phyloP scores from a whole-genome alignment of 1,140 invertebrate genomes.

The Drosophila bocki region DNA sequence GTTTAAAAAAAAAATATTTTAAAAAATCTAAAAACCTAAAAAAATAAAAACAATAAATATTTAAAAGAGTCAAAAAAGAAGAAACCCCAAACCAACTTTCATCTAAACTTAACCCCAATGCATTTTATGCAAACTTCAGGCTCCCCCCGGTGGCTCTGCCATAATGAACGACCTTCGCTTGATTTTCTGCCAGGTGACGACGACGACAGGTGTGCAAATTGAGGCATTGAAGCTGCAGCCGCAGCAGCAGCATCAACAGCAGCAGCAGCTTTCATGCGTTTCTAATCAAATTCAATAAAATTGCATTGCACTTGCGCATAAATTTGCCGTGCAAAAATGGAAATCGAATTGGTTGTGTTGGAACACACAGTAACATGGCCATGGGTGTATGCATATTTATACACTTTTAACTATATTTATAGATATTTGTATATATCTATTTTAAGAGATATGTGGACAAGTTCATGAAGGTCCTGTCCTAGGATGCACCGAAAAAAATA shows the following conservation, averaged over 20 bases:
- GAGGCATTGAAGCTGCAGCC: slow-evolving; percentile 10
- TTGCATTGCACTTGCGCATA: slow-evolving; percentile 51
- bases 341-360: slow-evolving; percentile 38
- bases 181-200: slow-evolving; percentile 19
- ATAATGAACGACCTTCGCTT: slow-evolving; percentile 38
- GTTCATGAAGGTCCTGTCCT: slow-evolving; percentile 23
- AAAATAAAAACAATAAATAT: not conserved
- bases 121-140: slow-evolving; percentile 6
- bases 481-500: not conserved
- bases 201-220: slow-evolving; percentile 27
- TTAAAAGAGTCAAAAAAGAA: not conserved
- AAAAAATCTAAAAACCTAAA: accelerated
- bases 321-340: slow-evolving; percentile 42
- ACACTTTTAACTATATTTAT: not conserved
- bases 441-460: not conserved
- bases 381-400: slow-evolving; percentile 40
- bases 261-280: slow-evolving; percentile 40
- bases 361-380: slow-evolving; percentile 16
- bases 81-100: not conserved
- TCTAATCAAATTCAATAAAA: slow-evolving; percentile 56
- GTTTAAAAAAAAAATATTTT: not conserved
- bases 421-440: not conserved
- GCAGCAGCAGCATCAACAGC: not conserved
- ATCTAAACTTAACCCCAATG: slow-evolving; percentile 21
- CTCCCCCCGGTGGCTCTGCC: not conserved